phyloP scores from a whole-genome alignment of 2,797 vertebrate genomes.

The Oceanodroma leucorhoa region DNA sequence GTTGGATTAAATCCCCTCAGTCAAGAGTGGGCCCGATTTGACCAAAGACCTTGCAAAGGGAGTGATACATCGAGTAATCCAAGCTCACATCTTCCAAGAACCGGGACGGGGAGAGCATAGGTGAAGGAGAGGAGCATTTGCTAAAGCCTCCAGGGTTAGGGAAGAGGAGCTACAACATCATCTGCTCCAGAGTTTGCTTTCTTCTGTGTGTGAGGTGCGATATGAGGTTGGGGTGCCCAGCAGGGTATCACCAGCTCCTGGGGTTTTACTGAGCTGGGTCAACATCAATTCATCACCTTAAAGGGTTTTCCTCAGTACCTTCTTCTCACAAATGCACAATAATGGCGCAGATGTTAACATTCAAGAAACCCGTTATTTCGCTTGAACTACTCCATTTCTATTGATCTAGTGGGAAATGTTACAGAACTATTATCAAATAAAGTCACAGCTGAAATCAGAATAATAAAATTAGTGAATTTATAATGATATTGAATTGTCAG shows the following conservation, averaged over 20 bases:
- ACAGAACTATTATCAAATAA: background rate
- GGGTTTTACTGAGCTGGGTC: background rate
- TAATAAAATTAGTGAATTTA: background rate
- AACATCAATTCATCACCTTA: background rate
- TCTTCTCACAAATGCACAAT: background rate
- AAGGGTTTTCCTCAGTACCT: background rate
- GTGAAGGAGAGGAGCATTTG: background rate
- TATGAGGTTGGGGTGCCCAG: background rate
- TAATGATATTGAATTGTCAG: background rate
- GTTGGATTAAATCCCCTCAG: background rate
- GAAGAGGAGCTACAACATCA: background rate
- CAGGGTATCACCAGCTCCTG: background rate
- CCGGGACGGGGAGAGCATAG: accelerated
- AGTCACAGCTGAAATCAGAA: background rate
- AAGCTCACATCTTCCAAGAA: background rate
- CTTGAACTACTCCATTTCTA: background rate
- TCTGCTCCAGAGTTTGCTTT: background rate
- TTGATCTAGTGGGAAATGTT: background rate
- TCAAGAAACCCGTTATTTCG: background rate
- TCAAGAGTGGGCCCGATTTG: background rate
- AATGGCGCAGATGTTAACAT: background rate
- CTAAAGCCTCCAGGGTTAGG: background rate
- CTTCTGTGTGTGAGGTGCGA: background rate
- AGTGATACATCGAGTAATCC: background rate
- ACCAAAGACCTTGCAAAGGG: background rate